Evolutionary conservation across 2,113 vertebrate species (phyloP).

Genomic region (Sapajus apella): DNA sequence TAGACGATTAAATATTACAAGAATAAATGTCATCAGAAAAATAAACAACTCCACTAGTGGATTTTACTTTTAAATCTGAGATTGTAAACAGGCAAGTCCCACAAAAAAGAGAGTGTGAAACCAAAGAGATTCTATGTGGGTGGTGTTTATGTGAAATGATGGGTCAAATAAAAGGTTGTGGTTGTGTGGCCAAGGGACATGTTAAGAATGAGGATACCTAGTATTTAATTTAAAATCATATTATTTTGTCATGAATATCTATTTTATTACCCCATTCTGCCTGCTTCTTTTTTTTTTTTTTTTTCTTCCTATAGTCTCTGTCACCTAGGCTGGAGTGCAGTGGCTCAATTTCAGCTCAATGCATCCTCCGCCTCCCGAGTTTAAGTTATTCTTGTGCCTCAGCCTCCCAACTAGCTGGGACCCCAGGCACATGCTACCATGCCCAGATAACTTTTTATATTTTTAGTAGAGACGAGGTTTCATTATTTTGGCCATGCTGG

Average conservation of each 20-base stretch:
- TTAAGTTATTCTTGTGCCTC: too few relatives aligned
- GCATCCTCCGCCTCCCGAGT: too few relatives aligned
- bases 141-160: background rate
- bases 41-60: background rate
- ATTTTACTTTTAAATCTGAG: background rate
- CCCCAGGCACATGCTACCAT: too few relatives aligned
- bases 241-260: background rate
- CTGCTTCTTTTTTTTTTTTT: background rate
- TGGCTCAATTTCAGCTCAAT: too few relatives aligned
- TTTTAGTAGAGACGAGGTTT: too few relatives aligned
- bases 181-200: background rate
- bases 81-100: background rate
- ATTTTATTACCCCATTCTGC: background rate
- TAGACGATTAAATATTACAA: background rate
- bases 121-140: background rate
- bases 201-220: background rate
- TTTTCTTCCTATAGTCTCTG: too few relatives aligned
- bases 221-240: background rate
- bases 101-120: background rate
- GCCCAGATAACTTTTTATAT: too few relatives aligned
- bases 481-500: too few relatives aligned
- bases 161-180: background rate
- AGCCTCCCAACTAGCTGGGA: too few relatives aligned
- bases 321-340: too few relatives aligned
- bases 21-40: background rate